Percentiles rank a stretch among this genome's conserved stretches.
phyloP scores from a whole-genome alignment of 2,888 invertebrate genomes.

The Argyresthia goedartella region DNA sequence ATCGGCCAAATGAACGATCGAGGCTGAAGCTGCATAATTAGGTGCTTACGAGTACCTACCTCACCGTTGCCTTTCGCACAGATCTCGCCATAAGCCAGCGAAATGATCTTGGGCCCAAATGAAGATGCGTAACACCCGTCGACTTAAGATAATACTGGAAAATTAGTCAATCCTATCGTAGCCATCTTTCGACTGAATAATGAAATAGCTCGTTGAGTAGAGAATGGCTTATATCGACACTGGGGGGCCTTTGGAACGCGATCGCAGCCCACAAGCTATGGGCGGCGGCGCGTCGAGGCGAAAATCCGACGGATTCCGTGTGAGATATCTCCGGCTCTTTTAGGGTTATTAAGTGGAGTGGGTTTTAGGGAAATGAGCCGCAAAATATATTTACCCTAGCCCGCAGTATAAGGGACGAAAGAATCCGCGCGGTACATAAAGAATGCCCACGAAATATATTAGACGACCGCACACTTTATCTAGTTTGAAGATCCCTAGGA shows the following conservation, averaged over 20 bases:
- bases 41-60: conserved; percentile 43
- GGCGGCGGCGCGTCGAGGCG: conserved; percentile 25
- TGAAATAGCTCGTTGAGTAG: conserved; percentile 48
- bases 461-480: conserved; percentile 48
- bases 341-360: conserved; percentile 65
- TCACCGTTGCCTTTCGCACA: neutral
- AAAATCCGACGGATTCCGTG: conserved; percentile 60
- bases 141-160: conserved; percentile 45
- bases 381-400: conserved; percentile 42
- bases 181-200: conserved; percentile 57
- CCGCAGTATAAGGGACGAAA: conserved; percentile 28
- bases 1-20: conserved; percentile 27
- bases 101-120: conserved; percentile 48
- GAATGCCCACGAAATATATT: conserved; percentile 51
- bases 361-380: conserved; percentile 62
- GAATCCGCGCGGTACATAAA: conserved; percentile 52
- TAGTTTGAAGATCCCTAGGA: conserved; percentile 10
- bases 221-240: conserved; percentile 45
- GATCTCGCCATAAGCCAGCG: conserved; percentile 34
- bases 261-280: conserved; percentile 19
- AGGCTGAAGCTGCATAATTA: conserved; percentile 40
- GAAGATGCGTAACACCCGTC: conserved; percentile 30
- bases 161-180: conserved; percentile 64
- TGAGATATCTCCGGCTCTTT: conserved; percentile 60
- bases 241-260: conserved; percentile 35